Evolutionary conservation across 1,140 invertebrate genomes (phyloP).

Genomic region (Caenorhabditis tropicalis): DNA sequence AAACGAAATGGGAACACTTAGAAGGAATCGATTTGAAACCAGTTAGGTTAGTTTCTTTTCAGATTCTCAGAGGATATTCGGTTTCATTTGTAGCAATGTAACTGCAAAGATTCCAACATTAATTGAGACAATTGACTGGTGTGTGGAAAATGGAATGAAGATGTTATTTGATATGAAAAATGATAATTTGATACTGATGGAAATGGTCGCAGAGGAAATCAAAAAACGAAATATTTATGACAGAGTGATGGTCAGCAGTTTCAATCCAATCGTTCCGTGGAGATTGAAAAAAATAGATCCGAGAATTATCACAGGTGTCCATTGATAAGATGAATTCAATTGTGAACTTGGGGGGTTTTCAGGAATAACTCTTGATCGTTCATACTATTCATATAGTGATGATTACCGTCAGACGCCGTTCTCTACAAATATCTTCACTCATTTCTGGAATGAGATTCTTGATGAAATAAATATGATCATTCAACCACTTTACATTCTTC

Average conservation of each 20-base stretch:
- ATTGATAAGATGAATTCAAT: neutral
- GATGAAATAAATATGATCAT: conserved; percentile 21
- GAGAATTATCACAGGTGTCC: conserved; percentile 49
- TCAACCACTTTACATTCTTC: conserved; percentile 21
- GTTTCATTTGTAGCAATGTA: neutral
- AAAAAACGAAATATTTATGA: conserved; percentile 10
- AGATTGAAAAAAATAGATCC: conserved; percentile 30
- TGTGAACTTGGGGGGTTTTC: neutral
- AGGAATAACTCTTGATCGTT: neutral
- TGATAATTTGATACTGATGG: conserved; percentile 3
- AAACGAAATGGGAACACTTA: neutral
- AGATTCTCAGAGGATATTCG: neutral
- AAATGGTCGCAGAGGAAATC: conserved; percentile 9
- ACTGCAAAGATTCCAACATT: conserved; percentile 14
- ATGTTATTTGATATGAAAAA: conserved; percentile 51
- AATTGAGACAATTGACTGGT: conserved; percentile 21
- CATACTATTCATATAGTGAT: conserved; percentile 16
- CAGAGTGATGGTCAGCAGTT: conserved; percentile 46
- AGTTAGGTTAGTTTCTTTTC: neutral
- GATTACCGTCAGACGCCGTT: neutral
- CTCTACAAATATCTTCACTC: neutral
- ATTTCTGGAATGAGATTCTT: conserved; percentile 28
- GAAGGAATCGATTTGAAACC: conserved; percentile 7
- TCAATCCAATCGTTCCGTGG: conserved; percentile 48
- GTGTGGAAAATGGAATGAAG: conserved; percentile 31